Evolutionary conservation across 2,113 vertebrate species (phyloP), one percentile per base, ranked within the genome.

Genomic region (Ictidomys tridecemlineatus): DNA sequence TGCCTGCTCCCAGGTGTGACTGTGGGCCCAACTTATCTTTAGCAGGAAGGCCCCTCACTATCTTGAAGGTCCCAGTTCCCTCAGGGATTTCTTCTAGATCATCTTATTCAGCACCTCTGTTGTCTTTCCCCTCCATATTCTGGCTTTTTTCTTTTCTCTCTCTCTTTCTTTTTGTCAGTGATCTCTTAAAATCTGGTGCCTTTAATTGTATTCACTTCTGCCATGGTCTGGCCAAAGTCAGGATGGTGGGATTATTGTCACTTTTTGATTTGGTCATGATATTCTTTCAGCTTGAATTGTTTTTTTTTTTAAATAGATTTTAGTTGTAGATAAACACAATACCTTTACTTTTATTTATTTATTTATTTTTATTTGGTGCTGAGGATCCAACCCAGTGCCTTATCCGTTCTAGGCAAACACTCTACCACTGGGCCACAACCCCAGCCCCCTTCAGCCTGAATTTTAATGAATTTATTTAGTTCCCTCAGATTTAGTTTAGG

Each of bases 401-500:
- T 16, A 53, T 16, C 0, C 16, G 14, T 53, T 14, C 13, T 14
- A 53, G 51, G 51, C 16, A 53, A 53, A 16, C 13, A 16, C 51
- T 53, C 51, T 53, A 51, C 48, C 48, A 51, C 48, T 51, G 48
- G 1, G 51, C 51, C 51, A 53, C 51, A 53, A 53, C 51, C 13
- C 51, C 51, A 53, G 51, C 51, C 51, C 51, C 56, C 51, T 92
- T 92, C 22, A 87, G 37, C 42, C 73, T 97, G 80, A 92, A 58
- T 97, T 95, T 88, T 76, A 72, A 87, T 83, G 26, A 92, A 74
- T 42, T 74, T 94, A 61, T 89, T 86, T 61, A 89, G 37, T 61
- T 92, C 20, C 18, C 26, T 97, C 72, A 90, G 74, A 79, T 85
- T 61, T 37, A 45, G 4, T 24, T 51, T 84, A 80, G 5, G 4